Percentiles rank a stretch among this genome's conserved stretches.
Evolutionary conservation across 2,113 vertebrate genomes (phyloP).

Genomic region (Grantiella picta): DNA sequence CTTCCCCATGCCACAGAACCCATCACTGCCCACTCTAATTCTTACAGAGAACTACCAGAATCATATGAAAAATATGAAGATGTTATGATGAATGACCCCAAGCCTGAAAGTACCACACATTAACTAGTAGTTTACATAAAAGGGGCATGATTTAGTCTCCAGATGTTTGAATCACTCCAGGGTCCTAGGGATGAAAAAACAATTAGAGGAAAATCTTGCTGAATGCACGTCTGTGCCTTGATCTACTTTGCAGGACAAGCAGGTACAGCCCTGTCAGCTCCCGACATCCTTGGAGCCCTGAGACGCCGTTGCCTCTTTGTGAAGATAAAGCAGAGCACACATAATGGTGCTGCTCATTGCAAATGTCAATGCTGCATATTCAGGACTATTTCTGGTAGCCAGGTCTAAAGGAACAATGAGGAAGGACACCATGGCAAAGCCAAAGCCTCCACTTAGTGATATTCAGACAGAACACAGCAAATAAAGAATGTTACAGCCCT

Average conservation of each 20-base stretch:
- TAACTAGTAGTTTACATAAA: neutral
- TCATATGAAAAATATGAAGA: neutral
- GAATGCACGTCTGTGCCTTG: neutral
- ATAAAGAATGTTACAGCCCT: neutral
- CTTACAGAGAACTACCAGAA: neutral
- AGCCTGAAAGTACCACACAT: neutral
- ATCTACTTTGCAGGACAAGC: neutral
- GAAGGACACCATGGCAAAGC: neutral
- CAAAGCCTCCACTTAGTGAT: neutral
- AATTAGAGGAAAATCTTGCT: neutral
- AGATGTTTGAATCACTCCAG: neutral
- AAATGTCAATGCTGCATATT: fast-evolving
- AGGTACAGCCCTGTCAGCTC: neutral
- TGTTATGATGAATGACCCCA: neutral
- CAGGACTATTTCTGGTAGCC: neutral
- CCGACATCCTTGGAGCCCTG: fast-evolving
- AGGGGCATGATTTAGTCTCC: neutral
- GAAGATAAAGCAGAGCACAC: neutral
- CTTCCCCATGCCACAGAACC: neutral
- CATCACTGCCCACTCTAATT: neutral
- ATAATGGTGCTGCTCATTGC: neutral
- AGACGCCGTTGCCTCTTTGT: fast-evolving
- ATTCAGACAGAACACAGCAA: neutral
- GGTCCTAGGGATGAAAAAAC: neutral
- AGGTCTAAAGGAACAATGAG: neutral